Evolutionary conservation across 2,888 invertebrate species (phyloP), one percentile per base, ranked within the genome.

Genomic region (Scaptomyza reducta): DNA sequence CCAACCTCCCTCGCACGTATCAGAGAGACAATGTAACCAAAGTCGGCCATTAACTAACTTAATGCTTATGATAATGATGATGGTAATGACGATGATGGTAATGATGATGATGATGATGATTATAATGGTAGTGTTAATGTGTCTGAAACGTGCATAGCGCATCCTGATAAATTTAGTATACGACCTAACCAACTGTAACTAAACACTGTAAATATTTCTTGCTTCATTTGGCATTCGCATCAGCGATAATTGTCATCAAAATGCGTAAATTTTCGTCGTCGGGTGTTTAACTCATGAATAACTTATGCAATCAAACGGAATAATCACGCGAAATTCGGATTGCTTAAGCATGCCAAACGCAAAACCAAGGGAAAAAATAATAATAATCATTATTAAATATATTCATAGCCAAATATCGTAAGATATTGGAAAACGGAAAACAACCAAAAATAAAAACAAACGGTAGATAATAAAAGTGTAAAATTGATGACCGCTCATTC

Each of bases 141-240:
- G 14, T 50, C 14, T 35, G 18, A 35, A 29, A 54, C 65, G 62
- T 59, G 77, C 47, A 67, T 53, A 35, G 22, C 33, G 42, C 40
- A 71, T 38, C 14, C 29, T 56, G 45, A 45, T 31, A 59, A n/a
- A 18, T 29, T 22, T 22, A 6, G 6, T 35, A n/a, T 35, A n/a
- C 35, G n/a, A 18, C 22, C 41, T 33, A 42, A 11, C 14, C 14
- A 62, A n/a, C 33, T 29, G 27, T 47, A 11, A 31, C 54, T 54
- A 31, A 45, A 25, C 14, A 14, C 9, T 50, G 31, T 53, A 54
- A 56, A 16, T 18, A 50, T 66, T 58, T 57, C 56, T 57, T 54
- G 63, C 75, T 46, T 83, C 72, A 74, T 81, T 82, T 66, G 62
- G 65, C 69, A 77, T 82, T 82, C 70, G 57, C 55, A 63, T 63